These are phyloP conservation scores for Diplosoma virens DNA, from an alignment of 23 tunicate genomes.

Conservation along the genomic window DNA sequence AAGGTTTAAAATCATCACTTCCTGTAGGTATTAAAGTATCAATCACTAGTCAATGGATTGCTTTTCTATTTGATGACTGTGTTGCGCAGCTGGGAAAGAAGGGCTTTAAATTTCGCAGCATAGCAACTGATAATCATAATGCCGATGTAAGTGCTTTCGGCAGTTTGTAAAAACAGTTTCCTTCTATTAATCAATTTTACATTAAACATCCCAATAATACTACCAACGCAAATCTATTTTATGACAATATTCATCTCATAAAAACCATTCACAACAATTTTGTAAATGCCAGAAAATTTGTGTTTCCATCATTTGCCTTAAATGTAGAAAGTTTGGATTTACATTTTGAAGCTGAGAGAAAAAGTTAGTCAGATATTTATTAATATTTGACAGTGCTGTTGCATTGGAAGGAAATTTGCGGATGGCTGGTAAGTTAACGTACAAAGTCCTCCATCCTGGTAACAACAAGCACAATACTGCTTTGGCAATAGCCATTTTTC, in stretches of 20 bases:
- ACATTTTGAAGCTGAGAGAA: too few relatives aligned
- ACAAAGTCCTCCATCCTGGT: conserved; percentile 8
- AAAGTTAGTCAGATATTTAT: too few relatives aligned
- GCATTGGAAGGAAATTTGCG: neutral
- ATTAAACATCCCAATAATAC: neutral
- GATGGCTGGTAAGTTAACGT: neutral
- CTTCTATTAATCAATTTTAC: neutral
- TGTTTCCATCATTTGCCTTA: conserved; percentile 2
- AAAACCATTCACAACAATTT: conserved; percentile 5
- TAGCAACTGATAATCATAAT: conserved; percentile 5
- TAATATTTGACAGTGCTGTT: neutral
- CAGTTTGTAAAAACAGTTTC: neutral
- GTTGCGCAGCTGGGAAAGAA: too few relatives aligned
- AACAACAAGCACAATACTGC: conserved; percentile 16
- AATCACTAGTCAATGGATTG: too few relatives aligned
- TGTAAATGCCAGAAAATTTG: neutral
- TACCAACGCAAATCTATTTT: neutral
- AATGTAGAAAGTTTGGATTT: neutral
- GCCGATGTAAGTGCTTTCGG: neutral
- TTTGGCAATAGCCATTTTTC: conserved; percentile 3
- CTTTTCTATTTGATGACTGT: too few relatives aligned
- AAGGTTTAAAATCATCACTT: too few relatives aligned
- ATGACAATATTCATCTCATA: neutral
- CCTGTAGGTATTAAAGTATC: too few relatives aligned
- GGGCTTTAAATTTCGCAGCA: neutral